Conservation (phyloP, 2,888 invertebrate genomes). For the Psylliodes chrysocephalus region DNA sequence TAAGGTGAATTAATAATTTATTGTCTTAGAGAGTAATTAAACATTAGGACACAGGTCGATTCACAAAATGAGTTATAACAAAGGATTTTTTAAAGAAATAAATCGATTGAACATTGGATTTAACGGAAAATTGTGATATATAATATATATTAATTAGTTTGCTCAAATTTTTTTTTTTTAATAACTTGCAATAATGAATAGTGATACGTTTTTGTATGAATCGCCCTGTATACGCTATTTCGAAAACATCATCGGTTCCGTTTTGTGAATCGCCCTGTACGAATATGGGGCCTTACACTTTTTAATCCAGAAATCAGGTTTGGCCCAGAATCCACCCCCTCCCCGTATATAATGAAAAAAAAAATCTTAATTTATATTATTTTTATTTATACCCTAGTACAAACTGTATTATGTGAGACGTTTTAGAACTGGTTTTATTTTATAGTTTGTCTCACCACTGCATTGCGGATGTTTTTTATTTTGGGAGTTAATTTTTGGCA, state of each 20-base stretch:
- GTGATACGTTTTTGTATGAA: too few species aligned
- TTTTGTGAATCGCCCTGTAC: constrained; percentile 1
- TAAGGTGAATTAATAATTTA: constrained; percentile 44
- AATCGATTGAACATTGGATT: too few species aligned
- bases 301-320: constrained; percentile 27
- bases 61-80: constrained; percentile 9
- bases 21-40: constrained; percentile 40
- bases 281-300: constrained; percentile 24
- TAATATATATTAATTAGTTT: too few species aligned
- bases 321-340: constrained; percentile 18
- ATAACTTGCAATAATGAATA: too few species aligned
- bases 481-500: constrained; percentile 9
- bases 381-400: constrained; percentile 20
- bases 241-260: background rate
- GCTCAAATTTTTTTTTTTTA: too few species aligned
- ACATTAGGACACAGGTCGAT: constrained; percentile 23
- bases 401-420: constrained; percentile 2
- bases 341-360: background rate
- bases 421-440: background rate
- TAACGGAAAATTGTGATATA: too few species aligned
- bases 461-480: background rate
- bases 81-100: too few species aligned
- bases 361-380: constrained; percentile 16
- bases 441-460: background rate
- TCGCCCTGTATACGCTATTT: too few species aligned